These are phyloP conservation scores for Manis pentadactyla DNA, from an alignment of 2,797 vertebrate genomes.

Conservation along the genomic window DNA sequence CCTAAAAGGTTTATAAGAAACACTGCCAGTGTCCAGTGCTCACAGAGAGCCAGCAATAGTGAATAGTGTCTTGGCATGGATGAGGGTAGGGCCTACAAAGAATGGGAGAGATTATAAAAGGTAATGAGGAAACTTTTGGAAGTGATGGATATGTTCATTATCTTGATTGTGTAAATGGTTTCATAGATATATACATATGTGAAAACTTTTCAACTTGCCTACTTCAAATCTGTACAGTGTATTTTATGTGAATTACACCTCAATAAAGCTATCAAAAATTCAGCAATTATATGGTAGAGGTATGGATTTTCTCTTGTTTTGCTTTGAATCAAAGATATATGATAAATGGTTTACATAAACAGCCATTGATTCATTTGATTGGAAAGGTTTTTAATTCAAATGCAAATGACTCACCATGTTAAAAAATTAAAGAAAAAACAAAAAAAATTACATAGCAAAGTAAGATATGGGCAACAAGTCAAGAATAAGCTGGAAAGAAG, in stretches of 20 bases:
- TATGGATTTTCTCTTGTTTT: background rate
- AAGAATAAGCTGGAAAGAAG: background rate
- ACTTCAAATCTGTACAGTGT: background rate
- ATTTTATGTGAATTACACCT: background rate
- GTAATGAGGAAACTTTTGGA: constrained; percentile 13
- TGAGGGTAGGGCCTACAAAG: background rate
- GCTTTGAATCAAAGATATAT: constrained; percentile 15
- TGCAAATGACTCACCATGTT: background rate
- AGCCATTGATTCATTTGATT: background rate
- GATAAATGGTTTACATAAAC: constrained; percentile 20
- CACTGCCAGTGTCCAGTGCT: background rate
- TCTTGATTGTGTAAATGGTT: background rate
- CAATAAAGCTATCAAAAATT: constrained; percentile 26
- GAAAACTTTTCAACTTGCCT: background rate
- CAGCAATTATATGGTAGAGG: background rate
- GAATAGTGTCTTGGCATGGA: background rate
- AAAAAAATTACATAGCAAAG: background rate
- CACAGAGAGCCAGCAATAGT: background rate
- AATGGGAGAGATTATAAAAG: background rate
- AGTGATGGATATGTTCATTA: background rate
- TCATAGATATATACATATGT: background rate
- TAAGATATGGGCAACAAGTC: background rate
- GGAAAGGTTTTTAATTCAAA: constrained; percentile 5
- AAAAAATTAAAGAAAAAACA: background rate
- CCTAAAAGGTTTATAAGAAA: background rate